Evolutionary conservation across 2,113 vertebrate genomes (phyloP), one percentile per base, ranked within the genome.

Genomic region (Oreochromis spilurus): DNA sequence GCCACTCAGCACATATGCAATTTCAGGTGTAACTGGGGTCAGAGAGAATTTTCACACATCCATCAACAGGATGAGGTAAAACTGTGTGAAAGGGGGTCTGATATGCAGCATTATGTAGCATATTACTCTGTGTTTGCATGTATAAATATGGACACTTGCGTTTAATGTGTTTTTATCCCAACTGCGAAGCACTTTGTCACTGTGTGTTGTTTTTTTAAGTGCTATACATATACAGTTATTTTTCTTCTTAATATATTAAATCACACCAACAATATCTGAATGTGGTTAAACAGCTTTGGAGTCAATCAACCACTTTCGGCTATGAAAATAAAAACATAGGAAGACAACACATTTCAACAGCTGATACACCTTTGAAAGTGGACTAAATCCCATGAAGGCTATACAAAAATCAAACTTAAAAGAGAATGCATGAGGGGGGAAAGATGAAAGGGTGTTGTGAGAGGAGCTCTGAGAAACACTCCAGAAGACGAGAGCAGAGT

Each of bases 381-480:
- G 62, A 81, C 83, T 21, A 75, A 91, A 93, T 85, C 88, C 62
- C 70, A 89, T 84, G 86, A 87, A 89, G 88, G 89, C 86, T 62
- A 88, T 91, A 40, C 75, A 82, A 86, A 94, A 92, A 60, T 92
- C 88, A 87, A 78, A 95, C 89, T 93, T 94, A 84, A 93, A 94
- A 94, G 91, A 83, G 90, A 94, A 93, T 84, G 83, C 72, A 60
- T 91, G 38, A 72, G 78, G 55, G 84, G 10, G n/a, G 10, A 5
- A 70, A 80, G 87, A 92, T 91, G 86, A 93, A 93, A 92, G 86
- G 45, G 19, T 83, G 72, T 38, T 82, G 88, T 82, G 87, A 94
- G 70, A 84, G 90, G 87, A 45, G 81, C 82, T 80, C 81, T 85
- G 84, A 87, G 85, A 93, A 91, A 83, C 60, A 62, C 86, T 88